Evolutionary conservation across 2,797 vertebrate genomes (phyloP), one percentile per base, ranked within the genome.

Genomic region (Gymnodraco acuticeps): DNA sequence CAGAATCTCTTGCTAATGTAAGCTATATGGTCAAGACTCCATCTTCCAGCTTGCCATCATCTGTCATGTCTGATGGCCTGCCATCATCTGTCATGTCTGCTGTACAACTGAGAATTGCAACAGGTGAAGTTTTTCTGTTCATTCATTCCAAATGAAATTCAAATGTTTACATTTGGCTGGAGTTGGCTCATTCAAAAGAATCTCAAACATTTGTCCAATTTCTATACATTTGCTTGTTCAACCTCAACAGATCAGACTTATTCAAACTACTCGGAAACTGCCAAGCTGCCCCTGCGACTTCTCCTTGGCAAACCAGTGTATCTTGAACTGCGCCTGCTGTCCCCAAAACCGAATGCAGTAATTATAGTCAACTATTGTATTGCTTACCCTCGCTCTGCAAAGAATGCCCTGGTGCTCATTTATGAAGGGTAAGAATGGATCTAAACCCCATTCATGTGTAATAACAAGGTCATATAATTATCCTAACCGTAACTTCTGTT

Each of bases 311-410:
- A 72, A 2, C 85, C 87, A 2, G 82, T 96, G 7, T 93, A 93
- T 70, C 87, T 96, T 38, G 94, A 96, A 5, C 68, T 95, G 17
- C 20, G 15, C 3, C 48, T 95, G 20, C 74, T 46, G 9, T 78
- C 92, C 42, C 83, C 78, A 1, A 80, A 75, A 46, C 79, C 89
- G 27, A 17, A 84, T 0, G 92, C 90, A 0, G 87, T 86, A 0
- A 63, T 96, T 46, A 62, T 95, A 1, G 92, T 96, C 12, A 92
- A 95, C 50, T 95, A 96, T 81, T 96, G 95, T 75, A 27, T 95
- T 2, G 94, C 95, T 27, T 95, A 94, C 60, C 92, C 95, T n/a
- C 89, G 87, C 1, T 93, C 92, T 4, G 94, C 92, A 14, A 90
- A 14, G 17, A 94, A 88, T 17, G 94, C 90, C 0, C 72, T 95